Evolutionary conservation across 1,140 invertebrate genomes (phyloP).

Genomic region (Popillia japonica): DNA sequence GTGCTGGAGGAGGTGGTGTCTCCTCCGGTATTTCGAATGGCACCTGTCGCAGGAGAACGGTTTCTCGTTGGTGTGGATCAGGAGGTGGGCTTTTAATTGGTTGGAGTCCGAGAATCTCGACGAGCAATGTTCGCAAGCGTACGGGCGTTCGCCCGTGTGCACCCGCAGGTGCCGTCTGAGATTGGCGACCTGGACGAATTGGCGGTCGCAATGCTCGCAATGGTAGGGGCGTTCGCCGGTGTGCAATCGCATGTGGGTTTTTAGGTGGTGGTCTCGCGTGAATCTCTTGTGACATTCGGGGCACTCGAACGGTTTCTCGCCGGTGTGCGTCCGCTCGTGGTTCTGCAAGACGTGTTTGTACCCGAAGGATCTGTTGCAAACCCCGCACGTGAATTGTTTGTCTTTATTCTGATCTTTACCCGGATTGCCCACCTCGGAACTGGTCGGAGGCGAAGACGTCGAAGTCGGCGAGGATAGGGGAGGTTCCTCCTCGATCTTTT

Average conservation of each 20-base stretch:
- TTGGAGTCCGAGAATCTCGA: slow-evolving; percentile 93
- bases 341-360: slow-evolving; percentile 97
- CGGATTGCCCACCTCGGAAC: slow-evolving; percentile 61
- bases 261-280: slow-evolving; percentile 94
- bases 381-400: slow-evolving; percentile 86
- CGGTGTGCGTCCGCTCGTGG: slow-evolving; percentile 95
- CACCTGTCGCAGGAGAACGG: slow-evolving; percentile 84
- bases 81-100: slow-evolving; percentile 89
- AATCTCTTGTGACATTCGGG: slow-evolving; percentile 93
- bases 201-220: slow-evolving; percentile 88
- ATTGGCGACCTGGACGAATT: slow-evolving; percentile 95
- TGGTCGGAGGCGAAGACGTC: slow-evolving; percentile 64
- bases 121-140: slow-evolving; percentile 88
- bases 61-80: slow-evolving; percentile 91
- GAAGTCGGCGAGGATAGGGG: slow-evolving; percentile 61
- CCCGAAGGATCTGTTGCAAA: slow-evolving; percentile 85
- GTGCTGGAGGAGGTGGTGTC: slow-evolving; percentile 86
- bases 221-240: slow-evolving; percentile 94
- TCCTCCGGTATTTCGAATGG: slow-evolving; percentile 74
- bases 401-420: slow-evolving; percentile 64
- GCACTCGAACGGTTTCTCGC: slow-evolving; percentile 96
- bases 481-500: slow-evolving; percentile 58
- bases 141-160: slow-evolving; percentile 95
- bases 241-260: slow-evolving; percentile 92
- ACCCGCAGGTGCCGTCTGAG: slow-evolving; percentile 91